Percentiles rank a stretch among this genome's conserved stretches.
phyloP scores from a whole-genome alignment of 2,888 invertebrate genomes.

The Drosophila mimetica region DNA sequence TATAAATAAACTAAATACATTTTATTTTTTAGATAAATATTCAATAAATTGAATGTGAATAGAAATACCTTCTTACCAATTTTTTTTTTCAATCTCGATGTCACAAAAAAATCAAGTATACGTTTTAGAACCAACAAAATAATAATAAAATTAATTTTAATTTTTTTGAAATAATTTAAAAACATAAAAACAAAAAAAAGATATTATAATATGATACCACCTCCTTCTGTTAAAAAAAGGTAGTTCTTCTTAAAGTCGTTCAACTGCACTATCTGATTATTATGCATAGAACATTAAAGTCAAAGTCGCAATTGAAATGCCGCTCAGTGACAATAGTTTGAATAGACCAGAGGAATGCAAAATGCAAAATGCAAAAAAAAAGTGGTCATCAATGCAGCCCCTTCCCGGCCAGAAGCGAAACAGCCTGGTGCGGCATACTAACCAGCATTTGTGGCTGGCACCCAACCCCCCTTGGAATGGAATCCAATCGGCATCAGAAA shows the following conservation, averaged over 20 bases:
- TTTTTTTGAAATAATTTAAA: too few species aligned
- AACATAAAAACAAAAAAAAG: too few species aligned
- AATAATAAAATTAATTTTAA: too few species aligned
- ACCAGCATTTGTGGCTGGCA: conserved; percentile 40
- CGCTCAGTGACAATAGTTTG: conserved; percentile 51
- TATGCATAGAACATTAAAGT: conserved; percentile 63
- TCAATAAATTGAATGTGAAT: too few species aligned
- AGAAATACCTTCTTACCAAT: too few species aligned
- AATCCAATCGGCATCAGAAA: conserved; percentile 34
- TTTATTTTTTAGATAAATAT: too few species aligned
- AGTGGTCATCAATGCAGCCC: not conserved
- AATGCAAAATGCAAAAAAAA: conserved; percentile 9
- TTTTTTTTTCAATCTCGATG: too few species aligned
- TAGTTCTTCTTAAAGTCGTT: not conserved
- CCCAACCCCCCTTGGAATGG: conserved; percentile 9
- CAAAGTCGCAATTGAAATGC: conserved; percentile 64
- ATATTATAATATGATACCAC: too few species aligned
- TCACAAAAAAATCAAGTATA: too few species aligned
- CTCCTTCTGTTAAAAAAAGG: not conserved
- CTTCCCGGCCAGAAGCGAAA: conserved; percentile 9
- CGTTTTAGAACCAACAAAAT: too few species aligned
- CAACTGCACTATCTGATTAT: conserved; percentile 43
- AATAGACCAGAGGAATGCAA: conserved; percentile 60
- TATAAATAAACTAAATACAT: too few species aligned
- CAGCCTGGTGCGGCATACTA: conserved; percentile 55